These are phyloP conservation scores for Acropora tenuis DNA, from an alignment of 64 coral and sea anemone species.

Conservation along the genomic window DNA sequence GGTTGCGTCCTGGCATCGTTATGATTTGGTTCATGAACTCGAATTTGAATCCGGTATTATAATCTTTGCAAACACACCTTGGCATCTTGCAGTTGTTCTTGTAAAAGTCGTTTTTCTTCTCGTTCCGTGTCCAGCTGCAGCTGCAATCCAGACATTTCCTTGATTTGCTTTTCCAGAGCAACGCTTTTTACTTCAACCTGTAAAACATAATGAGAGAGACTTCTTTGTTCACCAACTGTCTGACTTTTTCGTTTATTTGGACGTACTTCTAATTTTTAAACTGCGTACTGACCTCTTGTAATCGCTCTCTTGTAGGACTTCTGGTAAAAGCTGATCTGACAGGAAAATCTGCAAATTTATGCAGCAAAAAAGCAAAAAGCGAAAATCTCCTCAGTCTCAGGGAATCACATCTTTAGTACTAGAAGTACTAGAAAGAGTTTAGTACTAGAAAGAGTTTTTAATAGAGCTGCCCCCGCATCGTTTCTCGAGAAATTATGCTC, in stretches of 20 bases:
- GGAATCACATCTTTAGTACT: no score
- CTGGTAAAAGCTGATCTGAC: not conserved
- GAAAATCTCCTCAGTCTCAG: not conserved
- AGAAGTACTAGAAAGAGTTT: no score
- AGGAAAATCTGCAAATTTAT: not conserved
- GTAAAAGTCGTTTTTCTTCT: conserved; percentile 89
- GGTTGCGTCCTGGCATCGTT: no score
- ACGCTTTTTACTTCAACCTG: conserved; percentile 78
- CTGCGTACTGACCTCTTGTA: conserved; percentile 23
- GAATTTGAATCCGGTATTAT: no score
- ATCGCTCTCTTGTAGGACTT: conserved; percentile 18
- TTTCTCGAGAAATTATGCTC: no score
- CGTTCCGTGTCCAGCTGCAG: conserved; percentile 89
- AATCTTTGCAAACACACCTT: conserved; percentile 41
- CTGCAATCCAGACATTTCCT: conserved; percentile 74
- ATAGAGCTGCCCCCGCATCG: no score
- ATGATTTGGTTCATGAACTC: no score
- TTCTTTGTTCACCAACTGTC: no score
- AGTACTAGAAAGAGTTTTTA: no score
- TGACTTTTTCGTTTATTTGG: no score
- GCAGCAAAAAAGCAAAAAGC: not conserved
- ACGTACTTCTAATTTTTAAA: not conserved
- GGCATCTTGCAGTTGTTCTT: conserved; percentile 86
- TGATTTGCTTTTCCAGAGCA: conserved; percentile 73
- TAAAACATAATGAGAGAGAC: not conserved